Evolutionary conservation across 2,113 vertebrate genomes (phyloP).

Genomic region (Polypterus senegalus): DNA sequence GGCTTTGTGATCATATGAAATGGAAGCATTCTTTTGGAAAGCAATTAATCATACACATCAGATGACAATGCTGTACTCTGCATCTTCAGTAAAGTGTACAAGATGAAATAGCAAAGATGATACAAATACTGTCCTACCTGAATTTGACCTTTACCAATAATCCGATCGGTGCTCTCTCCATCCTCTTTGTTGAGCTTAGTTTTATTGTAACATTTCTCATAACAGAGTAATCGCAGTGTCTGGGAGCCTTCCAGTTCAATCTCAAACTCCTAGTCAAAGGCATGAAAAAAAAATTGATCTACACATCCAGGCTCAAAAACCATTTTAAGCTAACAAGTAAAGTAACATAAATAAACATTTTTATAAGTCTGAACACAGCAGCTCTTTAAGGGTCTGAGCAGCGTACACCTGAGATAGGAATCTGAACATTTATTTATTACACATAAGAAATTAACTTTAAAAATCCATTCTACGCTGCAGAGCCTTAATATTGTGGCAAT

Average conservation of each 20-base stretch:
- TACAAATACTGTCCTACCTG: constrained; percentile 48
- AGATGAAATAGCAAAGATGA: not conserved
- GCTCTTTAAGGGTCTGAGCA: no score
- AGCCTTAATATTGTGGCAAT: no score
- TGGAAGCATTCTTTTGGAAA: not conserved
- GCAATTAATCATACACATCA: not conserved
- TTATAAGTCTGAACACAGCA: no score
- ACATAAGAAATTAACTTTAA: no score
- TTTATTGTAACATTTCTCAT: constrained; percentile 82
- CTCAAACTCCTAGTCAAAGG: constrained; percentile 75
- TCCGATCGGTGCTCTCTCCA: constrained; percentile 64
- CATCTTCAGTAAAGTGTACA: not conserved
- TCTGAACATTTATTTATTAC: no score
- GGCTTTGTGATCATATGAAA: not conserved
- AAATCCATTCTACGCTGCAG: no score
- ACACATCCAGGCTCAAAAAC: no score
- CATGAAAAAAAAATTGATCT: not conserved
- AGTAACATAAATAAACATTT: no score
- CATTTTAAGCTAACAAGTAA: no score
- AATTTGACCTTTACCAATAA: constrained; percentile 80
- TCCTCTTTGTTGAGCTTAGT: constrained; percentile 73
- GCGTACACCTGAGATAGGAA: no score
- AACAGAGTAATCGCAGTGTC: constrained; percentile 78
- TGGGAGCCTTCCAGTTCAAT: constrained; percentile 92
- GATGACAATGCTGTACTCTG: not conserved